These are phyloP conservation scores for Chrysolina americana DNA, from an alignment of 2,888 invertebrate genomes.

Conservation along the genomic window DNA sequence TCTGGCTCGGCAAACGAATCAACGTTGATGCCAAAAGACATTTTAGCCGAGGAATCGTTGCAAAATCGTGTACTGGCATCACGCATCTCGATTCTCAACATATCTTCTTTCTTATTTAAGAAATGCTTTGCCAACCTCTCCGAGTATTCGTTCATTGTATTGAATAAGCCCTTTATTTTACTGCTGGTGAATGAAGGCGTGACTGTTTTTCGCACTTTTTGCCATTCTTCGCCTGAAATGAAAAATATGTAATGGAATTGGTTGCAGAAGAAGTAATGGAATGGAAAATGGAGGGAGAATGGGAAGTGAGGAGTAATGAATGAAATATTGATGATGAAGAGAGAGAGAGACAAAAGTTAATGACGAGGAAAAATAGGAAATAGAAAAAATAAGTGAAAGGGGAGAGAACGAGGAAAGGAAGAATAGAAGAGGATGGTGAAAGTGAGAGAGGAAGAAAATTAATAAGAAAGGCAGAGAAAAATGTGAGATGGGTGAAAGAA, in stretches of 20 bases:
- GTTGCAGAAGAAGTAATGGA: no score
- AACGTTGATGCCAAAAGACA: slow-evolving; percentile 59
- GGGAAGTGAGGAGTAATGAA: neutral
- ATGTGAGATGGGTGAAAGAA: no score
- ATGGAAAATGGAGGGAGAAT: neutral
- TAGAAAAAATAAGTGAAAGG: neutral
- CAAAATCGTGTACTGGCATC: slow-evolving; percentile 66
- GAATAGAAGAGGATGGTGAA: no score
- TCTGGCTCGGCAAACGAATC: slow-evolving; percentile 71
- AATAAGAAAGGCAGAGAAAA: no score
- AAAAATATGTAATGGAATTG: no score
- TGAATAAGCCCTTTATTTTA: slow-evolving; percentile 63
- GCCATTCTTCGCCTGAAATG: slow-evolving; percentile 56
- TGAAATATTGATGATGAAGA: neutral
- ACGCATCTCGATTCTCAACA: slow-evolving; percentile 67
- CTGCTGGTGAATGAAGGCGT: slow-evolving; percentile 63
- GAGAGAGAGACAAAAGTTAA: neutral
- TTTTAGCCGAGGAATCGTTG: slow-evolving; percentile 72
- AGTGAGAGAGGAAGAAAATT: no score
- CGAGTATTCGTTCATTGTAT: slow-evolving; percentile 51
- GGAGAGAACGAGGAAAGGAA: neutral
- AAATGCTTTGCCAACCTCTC: slow-evolving; percentile 53
- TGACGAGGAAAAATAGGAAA: neutral
- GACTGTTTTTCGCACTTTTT: slow-evolving; percentile 60
- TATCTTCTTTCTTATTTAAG: slow-evolving; percentile 51